These are phyloP conservation scores for Notechis scutatus DNA, from an alignment of 2,113 vertebrate genomes.

Conservation along the genomic window DNA sequence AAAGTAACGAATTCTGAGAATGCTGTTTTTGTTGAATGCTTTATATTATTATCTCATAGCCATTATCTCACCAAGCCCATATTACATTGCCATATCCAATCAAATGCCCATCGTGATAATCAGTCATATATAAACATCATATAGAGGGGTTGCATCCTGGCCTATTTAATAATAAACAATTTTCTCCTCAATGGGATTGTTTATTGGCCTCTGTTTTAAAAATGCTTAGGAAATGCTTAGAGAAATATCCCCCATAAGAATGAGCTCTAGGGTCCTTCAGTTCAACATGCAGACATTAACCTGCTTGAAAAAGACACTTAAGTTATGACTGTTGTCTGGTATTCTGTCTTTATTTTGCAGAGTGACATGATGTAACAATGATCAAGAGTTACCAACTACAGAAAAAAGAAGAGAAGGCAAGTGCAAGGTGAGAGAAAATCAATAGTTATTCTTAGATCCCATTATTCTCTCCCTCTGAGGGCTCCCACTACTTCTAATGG, in stretches of 20 bases:
- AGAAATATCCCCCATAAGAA: neutral
- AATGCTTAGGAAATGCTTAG: neutral
- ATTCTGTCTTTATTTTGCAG: neutral
- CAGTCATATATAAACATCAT: neutral
- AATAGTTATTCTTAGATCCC: neutral
- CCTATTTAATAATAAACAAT: neutral
- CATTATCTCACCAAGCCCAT: neutral
- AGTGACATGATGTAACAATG: neutral
- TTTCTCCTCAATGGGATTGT: neutral
- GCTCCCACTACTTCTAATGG: neutral
- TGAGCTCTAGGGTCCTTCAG: neutral
- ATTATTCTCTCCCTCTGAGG: neutral
- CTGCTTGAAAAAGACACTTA: neutral
- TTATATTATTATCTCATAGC: neutral
- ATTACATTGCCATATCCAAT: neutral
- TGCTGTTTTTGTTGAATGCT: neutral
- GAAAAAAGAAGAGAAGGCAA: neutral
- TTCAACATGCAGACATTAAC: neutral
- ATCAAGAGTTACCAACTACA: neutral
- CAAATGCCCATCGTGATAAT: neutral
- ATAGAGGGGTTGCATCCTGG: neutral
- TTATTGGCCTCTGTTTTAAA: neutral
- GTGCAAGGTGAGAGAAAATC: neutral
- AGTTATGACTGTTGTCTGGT: neutral
- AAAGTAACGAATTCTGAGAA: neutral